Percentiles rank a stretch among this genome's conserved stretches.
Evolutionary conservation across 1,140 invertebrate genomes (phyloP).

Genomic region (Cardiocondyla obscurior): DNA sequence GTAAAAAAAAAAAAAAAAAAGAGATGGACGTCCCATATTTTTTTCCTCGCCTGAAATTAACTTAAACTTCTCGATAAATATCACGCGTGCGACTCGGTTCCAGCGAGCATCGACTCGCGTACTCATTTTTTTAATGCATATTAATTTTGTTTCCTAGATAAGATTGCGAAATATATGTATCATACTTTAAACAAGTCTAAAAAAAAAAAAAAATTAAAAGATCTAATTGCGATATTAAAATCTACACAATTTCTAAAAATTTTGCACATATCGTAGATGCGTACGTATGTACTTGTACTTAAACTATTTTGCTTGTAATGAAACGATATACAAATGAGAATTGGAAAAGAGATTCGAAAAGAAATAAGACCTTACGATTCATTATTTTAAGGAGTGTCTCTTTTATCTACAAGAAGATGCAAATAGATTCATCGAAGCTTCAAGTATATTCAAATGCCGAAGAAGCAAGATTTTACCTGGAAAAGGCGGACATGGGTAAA

Average conservation of each 20-base stretch:
- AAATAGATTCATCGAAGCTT: slow-evolving; percentile 65
- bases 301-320: neutral
- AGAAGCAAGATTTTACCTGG: slow-evolving; percentile 59
- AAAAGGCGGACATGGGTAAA: slow-evolving; percentile 69
- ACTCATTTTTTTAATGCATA: neutral
- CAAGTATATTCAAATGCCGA: slow-evolving; percentile 56
- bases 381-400: neutral
- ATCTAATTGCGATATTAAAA: neutral
- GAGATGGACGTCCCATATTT: slow-evolving; percentile 54
- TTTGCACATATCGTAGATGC: neutral
- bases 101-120: neutral
- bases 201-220: neutral
- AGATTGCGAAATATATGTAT: neutral
- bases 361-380: neutral
- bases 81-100: neutral
- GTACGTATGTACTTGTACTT: neutral
- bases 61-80: slow-evolving; percentile 18
- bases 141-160: neutral
- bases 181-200: neutral
- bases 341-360: neutral
- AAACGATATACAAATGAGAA: neutral
- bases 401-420: slow-evolving; percentile 58
- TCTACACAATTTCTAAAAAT: neutral
- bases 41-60: slow-evolving; percentile 38
- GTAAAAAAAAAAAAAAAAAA: slow-evolving; percentile 68